Base-by-base conservation (phyloP, 92 coral and sea anemone genomes). In the Zoanthus solanderi region DNA sequence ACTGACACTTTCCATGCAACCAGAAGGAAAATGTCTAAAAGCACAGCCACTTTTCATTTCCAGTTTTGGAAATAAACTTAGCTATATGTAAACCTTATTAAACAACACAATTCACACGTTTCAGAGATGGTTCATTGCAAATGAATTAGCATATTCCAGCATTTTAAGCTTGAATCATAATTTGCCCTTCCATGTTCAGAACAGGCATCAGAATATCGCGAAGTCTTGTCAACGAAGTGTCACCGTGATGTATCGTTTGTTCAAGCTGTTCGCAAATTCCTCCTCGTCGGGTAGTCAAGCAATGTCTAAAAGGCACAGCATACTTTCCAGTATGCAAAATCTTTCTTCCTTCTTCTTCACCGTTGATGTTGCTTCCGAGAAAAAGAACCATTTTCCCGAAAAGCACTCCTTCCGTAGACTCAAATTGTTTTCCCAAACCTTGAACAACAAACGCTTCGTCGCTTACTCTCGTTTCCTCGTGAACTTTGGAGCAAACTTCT, bases 131-230 rank as follows among this genome's bases (percentile, higher is more conserved):
- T 28, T 17, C 6, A 17, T 8, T 7, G 23, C 69, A n/a, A 3
- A 17, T 5, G 23, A 63, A 63, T 63, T 63, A 63, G n/a, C 32
- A 63, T 63, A 63, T 18, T 63, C 23, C 31, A 61, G 17, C 69
- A 63, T 63, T 7, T 66, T 47, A 81, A 46, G 76, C 75, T 15
- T 81, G 60, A 13, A 81, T 66, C 28, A 9, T 81, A 31, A 81
- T 28, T 18, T 81, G 85, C 2, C 85, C 85, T 29, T 81, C 85
- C 85, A 81, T 81, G 58, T 81, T 81, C 76, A 47, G 66, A 1
- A 81, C 76, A n/a, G 85, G 85, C 85, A 81, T 81, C 16, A 81
- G 85, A 42, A 81, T 81, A 47, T 81, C 85, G n/a, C 85, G 85
- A 66, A 81, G 85, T 47, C 85, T 47, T 81, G 85, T 81, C 75